Conservation (phyloP, 2,888 invertebrate species). For the Lasioglossum malachurum region DNA sequence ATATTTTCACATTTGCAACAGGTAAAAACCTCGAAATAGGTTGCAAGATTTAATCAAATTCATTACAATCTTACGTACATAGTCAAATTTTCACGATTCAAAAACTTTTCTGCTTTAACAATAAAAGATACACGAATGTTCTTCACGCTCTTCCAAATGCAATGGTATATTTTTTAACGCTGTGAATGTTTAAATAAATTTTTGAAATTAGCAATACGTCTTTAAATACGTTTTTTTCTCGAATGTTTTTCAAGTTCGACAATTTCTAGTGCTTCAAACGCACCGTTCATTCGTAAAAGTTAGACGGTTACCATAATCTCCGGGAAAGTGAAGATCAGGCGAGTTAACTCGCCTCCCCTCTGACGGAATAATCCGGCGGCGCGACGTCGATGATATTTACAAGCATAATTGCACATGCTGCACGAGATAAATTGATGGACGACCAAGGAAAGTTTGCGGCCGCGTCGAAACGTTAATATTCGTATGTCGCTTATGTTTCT, state of each 20-base stretch:
- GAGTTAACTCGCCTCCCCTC: background rate
- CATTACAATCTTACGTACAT: no score
- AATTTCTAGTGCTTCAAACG: background rate
- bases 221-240: background rate
- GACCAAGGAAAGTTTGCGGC: background rate
- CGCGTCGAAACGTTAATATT: background rate
- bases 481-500: background rate
- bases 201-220: background rate
- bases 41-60: background rate
- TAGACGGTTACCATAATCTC: background rate
- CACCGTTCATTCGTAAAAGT: background rate
- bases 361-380: background rate
- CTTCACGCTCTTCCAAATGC: no score
- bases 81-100: background rate
- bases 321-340: background rate
- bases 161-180: background rate
- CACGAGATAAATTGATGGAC: background rate
- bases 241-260: no score
- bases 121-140: background rate
- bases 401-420: background rate
- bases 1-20: background rate
- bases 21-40: background rate
- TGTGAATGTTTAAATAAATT: background rate
- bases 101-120: background rate
- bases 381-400: background rate